phyloP scores from a whole-genome alignment of 2,888 invertebrate species.

The Drosophila macrospina region DNA sequence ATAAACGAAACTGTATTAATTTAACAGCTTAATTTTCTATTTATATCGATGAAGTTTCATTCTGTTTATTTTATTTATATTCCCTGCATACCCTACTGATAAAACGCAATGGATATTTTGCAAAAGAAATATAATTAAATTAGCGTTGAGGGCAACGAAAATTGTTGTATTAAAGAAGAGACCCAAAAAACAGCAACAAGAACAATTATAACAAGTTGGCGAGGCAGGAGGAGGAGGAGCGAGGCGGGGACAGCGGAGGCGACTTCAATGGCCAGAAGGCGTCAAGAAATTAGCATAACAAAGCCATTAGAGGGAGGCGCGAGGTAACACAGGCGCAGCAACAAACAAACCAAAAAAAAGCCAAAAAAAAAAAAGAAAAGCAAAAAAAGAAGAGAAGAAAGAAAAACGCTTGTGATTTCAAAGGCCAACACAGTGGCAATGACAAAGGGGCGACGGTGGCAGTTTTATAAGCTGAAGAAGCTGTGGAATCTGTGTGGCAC shows the following conservation, averaged over 20 bases:
- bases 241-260: conserved; percentile 19
- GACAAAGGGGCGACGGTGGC: conserved; percentile 35
- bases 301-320: conserved; percentile 62
- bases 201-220: conserved; percentile 25
- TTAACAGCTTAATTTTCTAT: no score
- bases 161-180: conserved; percentile 48
- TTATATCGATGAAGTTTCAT: no score
- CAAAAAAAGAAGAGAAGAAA: no score
- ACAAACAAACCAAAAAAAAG: no score
- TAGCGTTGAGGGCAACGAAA: conserved; percentile 47
- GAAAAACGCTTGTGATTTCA: conserved; percentile 68
- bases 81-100: neutral
- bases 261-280: conserved; percentile 68
- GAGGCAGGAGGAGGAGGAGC: conserved; percentile 10
- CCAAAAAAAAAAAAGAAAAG: no score
- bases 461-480: conserved; percentile 37
- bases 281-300: conserved; percentile 78
- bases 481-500: conserved; percentile 27
- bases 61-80: no score
- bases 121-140: conserved; percentile 67
- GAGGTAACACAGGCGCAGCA: conserved; percentile 17
- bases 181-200: conserved; percentile 39
- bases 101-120: neutral
- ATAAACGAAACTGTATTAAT: no score
- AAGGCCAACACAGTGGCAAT: conserved; percentile 51